Evolutionary conservation across 2,797 vertebrate species (phyloP).

Genomic region (Xiphorhynchus erythropygius): DNA sequence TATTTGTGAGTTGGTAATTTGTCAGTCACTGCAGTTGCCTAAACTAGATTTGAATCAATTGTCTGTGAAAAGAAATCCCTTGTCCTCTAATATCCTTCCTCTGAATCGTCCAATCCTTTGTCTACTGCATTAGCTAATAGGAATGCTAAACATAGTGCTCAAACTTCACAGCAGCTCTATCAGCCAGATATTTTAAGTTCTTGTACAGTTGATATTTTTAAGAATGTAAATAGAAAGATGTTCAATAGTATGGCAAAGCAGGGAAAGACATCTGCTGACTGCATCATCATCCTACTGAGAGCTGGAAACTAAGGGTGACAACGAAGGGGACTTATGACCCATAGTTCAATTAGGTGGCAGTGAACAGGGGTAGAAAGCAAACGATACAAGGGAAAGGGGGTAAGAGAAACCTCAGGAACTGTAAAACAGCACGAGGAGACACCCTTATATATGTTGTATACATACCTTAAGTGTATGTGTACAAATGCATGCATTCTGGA

Average conservation of each 20-base stretch:
- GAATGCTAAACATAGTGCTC: background rate
- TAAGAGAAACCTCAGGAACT: background rate
- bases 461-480: background rate
- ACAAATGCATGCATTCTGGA: background rate
- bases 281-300: background rate
- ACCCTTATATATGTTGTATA: background rate
- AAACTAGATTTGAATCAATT: background rate
- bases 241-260: background rate
- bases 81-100: background rate
- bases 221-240: background rate
- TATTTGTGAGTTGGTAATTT: background rate
- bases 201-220: background rate
- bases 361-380: background rate
- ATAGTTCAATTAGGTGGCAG: background rate
- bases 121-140: background rate
- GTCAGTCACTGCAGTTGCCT: background rate
- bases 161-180: background rate
- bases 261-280: background rate
- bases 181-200: background rate
- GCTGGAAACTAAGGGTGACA: background rate
- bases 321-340: background rate
- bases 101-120: background rate
- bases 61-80: background rate
- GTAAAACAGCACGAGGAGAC: background rate
- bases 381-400: background rate